A percentile compares a stretch with the other conserved stretches of the same genome.
phyloP scores from a whole-genome alignment of 1,140 invertebrate species.

The Drosophila ficusphila region DNA sequence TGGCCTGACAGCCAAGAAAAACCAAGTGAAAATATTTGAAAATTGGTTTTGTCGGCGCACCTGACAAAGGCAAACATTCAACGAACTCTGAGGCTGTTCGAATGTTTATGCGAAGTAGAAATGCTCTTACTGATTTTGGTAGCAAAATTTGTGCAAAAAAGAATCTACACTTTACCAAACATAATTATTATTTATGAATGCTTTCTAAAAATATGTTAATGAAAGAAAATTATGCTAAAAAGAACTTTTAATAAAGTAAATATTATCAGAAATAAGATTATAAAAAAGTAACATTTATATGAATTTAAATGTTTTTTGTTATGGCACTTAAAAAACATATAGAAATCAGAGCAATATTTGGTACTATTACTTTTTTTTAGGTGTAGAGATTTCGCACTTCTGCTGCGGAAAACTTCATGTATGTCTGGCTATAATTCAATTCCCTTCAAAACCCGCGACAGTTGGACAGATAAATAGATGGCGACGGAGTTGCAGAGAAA shows the following conservation, averaged over 20 bases:
- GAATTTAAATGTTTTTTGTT: too few relatives aligned
- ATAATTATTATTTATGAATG: too few relatives aligned
- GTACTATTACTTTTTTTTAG: too few relatives aligned
- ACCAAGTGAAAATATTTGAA: constrained; percentile 83
- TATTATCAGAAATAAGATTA: too few relatives aligned
- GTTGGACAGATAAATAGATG: constrained; percentile 51
- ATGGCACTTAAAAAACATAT: too few relatives aligned
- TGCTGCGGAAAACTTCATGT: constrained; percentile 34
- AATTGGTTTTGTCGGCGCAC: constrained; percentile 81
- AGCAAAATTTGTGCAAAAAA: too few relatives aligned
- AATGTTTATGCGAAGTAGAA: constrained; percentile 12
- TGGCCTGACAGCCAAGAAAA: constrained; percentile 47
- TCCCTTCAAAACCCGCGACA: constrained; percentile 69
- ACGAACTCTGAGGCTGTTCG: constrained; percentile 29
- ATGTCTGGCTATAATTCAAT: constrained; percentile 67
- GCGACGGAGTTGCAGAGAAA: constrained; percentile 16
- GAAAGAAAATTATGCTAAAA: too few relatives aligned
- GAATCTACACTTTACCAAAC: too few relatives aligned
- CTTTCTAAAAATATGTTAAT: too few relatives aligned
- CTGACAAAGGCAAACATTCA: constrained; percentile 78
- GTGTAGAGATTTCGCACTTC: background rate
- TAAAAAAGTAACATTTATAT: too few relatives aligned
- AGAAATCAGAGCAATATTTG: background rate
- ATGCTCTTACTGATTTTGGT: constrained; percentile 28
- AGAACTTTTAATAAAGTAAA: too few relatives aligned